Evolutionary conservation across 2,797 vertebrate species (phyloP), one percentile per base, ranked within the genome.

Genomic region (Lophotriccus pileatus): DNA sequence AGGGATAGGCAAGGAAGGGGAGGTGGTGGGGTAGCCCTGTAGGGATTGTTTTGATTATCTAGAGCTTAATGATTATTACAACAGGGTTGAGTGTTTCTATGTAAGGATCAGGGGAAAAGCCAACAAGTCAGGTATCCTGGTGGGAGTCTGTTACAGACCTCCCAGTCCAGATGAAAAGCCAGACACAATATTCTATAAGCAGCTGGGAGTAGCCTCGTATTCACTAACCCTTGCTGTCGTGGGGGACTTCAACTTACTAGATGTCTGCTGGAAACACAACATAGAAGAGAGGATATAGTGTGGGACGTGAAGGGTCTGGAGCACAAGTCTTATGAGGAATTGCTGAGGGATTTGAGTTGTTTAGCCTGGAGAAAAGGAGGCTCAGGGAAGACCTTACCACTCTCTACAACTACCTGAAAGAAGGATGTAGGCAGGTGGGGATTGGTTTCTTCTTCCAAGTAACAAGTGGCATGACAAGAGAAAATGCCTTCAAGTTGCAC

Each of bases 1-100:
- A 84, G 32, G 53, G 34, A 46, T 6, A 32, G 34, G 9, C 41
- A 79, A 28, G 23, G 46, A 53, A n/a, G 16, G 32, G 7, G 23
- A 60, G 14, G 32, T 0, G 0, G 22, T 73, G 27, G 23, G 7
- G 19, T 28, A 67, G 11, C 19, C 22, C 23, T 53, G 16, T 36
- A 36, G 39, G 21, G 34, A 41, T 22, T 11, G 28, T 67, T 79
- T 60, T 43, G 13, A 43, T n/a, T 53, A 16, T 36, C 19, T 10
- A 18, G 39, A n/a, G 27, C 9, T 60, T 73, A 73, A n/a, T 43
- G 27, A n/a, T 66, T 32, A 19, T 73, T 27, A 60, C 16, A 32
- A 27, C 2, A 25, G 23, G 11, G 16, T 14, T 73, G 36, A 37
- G 11, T 43, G 23, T 60, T 79, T 79, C 27, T 49, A 20, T 20